Percentiles rank a stretch among this genome's conserved stretches.
phyloP scores from a whole-genome alignment of 2,113 vertebrate species.

The Syngnathus scovelli region DNA sequence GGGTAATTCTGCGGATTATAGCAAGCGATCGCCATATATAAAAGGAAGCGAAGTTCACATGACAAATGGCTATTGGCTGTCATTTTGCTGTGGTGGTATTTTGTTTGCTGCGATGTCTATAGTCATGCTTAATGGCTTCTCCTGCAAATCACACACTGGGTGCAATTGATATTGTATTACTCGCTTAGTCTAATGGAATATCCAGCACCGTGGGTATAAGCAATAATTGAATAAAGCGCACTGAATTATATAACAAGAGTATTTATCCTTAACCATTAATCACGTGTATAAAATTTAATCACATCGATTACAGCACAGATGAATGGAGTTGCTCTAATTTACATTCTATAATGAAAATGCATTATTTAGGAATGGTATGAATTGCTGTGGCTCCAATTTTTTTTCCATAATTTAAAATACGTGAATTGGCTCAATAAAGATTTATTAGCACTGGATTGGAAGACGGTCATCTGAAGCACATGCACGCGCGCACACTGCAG shows the following conservation, averaged over 20 bases:
- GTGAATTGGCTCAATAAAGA: not conserved
- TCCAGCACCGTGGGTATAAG: conserved; percentile 19
- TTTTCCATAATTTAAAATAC: too few species aligned
- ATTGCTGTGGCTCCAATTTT: not conserved
- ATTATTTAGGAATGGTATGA: conserved; percentile 1
- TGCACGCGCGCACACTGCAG: conserved; percentile 59
- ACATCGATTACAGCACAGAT: conserved; percentile 10
- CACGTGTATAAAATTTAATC: conserved; percentile 22
- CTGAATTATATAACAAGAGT: conserved; percentile 26
- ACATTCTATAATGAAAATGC: not conserved
- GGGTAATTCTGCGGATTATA: conserved; percentile 53
- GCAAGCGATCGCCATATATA: conserved; percentile 38
- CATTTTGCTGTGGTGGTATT: conserved; percentile 11
- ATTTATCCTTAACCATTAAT: conserved; percentile 14
- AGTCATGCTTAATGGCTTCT: not conserved
- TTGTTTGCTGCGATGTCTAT: conserved; percentile 13
- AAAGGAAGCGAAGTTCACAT: conserved; percentile 42
- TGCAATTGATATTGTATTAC: conserved; percentile 32
- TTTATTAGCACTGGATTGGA: not conserved
- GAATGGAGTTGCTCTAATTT: conserved; percentile 16
- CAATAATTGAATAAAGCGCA: conserved; percentile 28
- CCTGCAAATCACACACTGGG: conserved; percentile 23
- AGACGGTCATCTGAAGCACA: not conserved
- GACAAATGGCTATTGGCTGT: conserved; percentile 29
- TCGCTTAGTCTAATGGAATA: conserved; percentile 32